These are phyloP conservation scores for Drosophila crucigera DNA, from an alignment of 2,888 invertebrate species.

Conservation along the genomic window DNA sequence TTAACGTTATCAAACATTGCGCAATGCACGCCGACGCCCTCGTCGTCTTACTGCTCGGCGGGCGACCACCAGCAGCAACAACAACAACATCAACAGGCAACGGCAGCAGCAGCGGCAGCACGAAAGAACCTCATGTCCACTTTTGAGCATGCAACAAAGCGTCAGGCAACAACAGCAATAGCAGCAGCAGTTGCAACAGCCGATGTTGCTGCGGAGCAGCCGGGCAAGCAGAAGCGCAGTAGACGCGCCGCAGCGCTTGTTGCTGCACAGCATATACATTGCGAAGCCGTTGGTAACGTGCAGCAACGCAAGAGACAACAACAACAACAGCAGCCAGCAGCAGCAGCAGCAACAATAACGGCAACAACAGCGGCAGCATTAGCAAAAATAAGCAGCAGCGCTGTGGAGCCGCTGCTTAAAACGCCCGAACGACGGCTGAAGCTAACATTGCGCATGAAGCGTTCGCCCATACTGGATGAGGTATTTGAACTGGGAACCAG, in stretches of 20 bases:
- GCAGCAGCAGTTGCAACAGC: slow-evolving; percentile 15
- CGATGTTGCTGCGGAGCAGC: slow-evolving; percentile 5
- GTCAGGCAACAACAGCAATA: slow-evolving; percentile 24
- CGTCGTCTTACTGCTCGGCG: slow-evolving; percentile 35
- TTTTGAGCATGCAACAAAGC: slow-evolving; percentile 72
- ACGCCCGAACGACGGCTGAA: slow-evolving; percentile 88
- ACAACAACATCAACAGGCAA: slow-evolving; percentile 33
- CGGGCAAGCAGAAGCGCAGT: slow-evolving; percentile 66
- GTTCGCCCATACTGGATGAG: slow-evolving; percentile 94
- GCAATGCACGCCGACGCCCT: slow-evolving; percentile 31
- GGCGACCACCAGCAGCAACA: slow-evolving; percentile 49
- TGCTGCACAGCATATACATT: slow-evolving; percentile 72
- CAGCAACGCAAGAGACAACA: slow-evolving; percentile 66
- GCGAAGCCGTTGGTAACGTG: slow-evolving; percentile 59
- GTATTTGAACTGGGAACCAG: slow-evolving; percentile 92
- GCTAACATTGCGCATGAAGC: slow-evolving; percentile 93
- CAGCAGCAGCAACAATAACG: slow-evolving; percentile 17
- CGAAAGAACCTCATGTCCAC: slow-evolving; percentile 83
- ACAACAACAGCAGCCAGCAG: slow-evolving; percentile 24
- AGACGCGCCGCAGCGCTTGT: slow-evolving; percentile 70
- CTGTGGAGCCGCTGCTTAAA: slow-evolving; percentile 82
- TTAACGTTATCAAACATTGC: slow-evolving; percentile 29
- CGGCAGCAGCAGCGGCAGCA: slow-evolving; percentile 54
- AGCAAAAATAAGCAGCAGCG: slow-evolving; percentile 18
- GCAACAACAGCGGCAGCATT: slow-evolving; percentile 11